Evolutionary conservation across 2,888 invertebrate genomes (phyloP).

Genomic region (Mellilla xanthometata): DNA sequence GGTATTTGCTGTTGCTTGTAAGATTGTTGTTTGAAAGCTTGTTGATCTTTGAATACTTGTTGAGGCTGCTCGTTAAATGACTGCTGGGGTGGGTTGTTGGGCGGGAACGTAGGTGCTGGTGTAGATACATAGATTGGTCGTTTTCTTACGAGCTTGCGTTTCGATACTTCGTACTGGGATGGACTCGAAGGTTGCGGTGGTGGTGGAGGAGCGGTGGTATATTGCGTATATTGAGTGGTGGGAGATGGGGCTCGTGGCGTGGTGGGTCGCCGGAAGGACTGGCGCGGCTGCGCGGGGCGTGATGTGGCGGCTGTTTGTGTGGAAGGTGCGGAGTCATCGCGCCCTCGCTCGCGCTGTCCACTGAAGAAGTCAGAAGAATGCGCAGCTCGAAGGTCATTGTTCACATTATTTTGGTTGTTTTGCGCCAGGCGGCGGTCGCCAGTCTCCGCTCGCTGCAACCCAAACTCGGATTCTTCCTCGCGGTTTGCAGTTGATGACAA

Average conservation of each 20-base stretch:
- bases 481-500: slow-evolving; percentile 65
- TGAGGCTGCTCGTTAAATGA: slow-evolving; percentile 8
- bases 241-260: slow-evolving; percentile 62
- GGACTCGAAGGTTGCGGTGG: slow-evolving; percentile 34
- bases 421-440: slow-evolving; percentile 78
- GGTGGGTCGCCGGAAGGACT: slow-evolving; percentile 62
- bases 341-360: slow-evolving; percentile 72
- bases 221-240: slow-evolving; percentile 45
- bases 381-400: slow-evolving; percentile 85
- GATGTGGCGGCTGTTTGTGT: slow-evolving; percentile 40
- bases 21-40: neutral
- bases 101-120: slow-evolving; percentile 47
- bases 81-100: slow-evolving; percentile 39
- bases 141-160: slow-evolving; percentile 68
- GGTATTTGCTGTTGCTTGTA: slow-evolving; percentile 41
- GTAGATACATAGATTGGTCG: slow-evolving; percentile 62
- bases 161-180: slow-evolving; percentile 56
- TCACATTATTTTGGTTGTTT: slow-evolving; percentile 39
- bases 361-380: slow-evolving; percentile 91
- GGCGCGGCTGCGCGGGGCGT: slow-evolving; percentile 47
- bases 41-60: slow-evolving; percentile 1
- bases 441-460: slow-evolving; percentile 87
- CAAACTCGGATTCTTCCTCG: slow-evolving; percentile 88
- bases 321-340: slow-evolving; percentile 55
- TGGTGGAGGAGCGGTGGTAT: slow-evolving; percentile 44